Evolutionary conservation across 2,113 vertebrate species (phyloP), one percentile per base, ranked within the genome.

Genomic region (Coptodon rendalli): DNA sequence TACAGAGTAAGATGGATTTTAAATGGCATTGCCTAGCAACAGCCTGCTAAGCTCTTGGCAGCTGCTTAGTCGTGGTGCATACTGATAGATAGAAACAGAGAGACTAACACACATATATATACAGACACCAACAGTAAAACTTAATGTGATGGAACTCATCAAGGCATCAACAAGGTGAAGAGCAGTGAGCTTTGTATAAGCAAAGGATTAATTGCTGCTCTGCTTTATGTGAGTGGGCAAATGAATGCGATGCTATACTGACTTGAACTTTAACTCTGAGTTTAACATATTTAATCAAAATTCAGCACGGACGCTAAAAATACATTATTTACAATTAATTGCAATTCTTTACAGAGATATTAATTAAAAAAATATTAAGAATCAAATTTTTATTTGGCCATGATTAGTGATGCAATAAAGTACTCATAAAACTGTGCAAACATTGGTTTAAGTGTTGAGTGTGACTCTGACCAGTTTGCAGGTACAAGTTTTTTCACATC

Each of bases 11-110:
- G 89, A 92, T 79, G 79, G 93, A 91, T 94, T 91, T 92, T 92
- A 92, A 93, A 93, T 87, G 88, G 87, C 89, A 95, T 96, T 90
- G 94, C 95, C 93, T 96, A 95, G 95, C 96, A 96, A 96, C 96
- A 95, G 94, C 84, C 92, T 53, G 83, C 92, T 86, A 89, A 92
- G 95, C 94, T 94, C 93, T 86, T 91, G 92, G 94, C 92, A 93
- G 94, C 90, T 91, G 89, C 92, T 87, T 80, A 85, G 91, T 92
- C 6, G 87, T 89, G 84, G 61, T 59, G 94, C 90, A 95, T 93
- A 93, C 93, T 93, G 93, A 96, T 91, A 83, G 89, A 93, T 27
- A 48, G 73, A 91, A 68, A 91, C 86, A 8, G 68, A 80, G 45
- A 76, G 7, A 80, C 81, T 85, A 8, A 81, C n/a, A 78, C 10